phyloP scores from a whole-genome alignment of 2,113 vertebrate genomes.

The Pseudorasbora parva region DNA sequence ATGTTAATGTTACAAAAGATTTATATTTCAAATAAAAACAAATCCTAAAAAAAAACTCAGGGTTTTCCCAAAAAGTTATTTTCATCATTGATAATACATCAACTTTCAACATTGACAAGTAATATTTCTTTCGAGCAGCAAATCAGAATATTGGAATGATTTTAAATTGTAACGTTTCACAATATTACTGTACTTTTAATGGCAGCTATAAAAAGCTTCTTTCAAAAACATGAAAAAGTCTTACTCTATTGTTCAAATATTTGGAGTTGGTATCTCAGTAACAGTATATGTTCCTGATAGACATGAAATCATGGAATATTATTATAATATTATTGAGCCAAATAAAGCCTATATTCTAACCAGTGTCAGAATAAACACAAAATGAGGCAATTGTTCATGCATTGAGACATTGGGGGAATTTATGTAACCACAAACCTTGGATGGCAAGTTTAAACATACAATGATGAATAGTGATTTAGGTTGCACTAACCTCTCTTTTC shows the following conservation, averaged over 20 bases:
- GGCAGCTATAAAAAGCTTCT: neutral
- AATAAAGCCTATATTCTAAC: neutral
- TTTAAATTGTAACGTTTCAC: neutral
- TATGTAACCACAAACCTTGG: neutral
- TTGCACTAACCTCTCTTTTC: constrained; percentile 79
- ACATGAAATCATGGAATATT: neutral
- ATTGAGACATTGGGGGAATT: neutral
- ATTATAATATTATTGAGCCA: neutral
- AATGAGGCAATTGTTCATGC: neutral
- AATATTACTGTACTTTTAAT: neutral
- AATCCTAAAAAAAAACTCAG: neutral
- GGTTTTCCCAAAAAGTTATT: neutral
- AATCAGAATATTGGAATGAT: neutral
- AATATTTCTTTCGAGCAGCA: neutral
- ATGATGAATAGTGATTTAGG: neutral
- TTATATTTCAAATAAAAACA: neutral
- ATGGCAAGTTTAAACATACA: neutral
- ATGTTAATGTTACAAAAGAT: neutral
- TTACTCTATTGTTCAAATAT: neutral
- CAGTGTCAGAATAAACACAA: neutral
- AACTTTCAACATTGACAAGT: neutral
- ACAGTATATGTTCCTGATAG: neutral
- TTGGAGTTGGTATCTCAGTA: neutral
- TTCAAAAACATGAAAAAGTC: neutral
- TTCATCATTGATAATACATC: neutral